phyloP scores from a whole-genome alignment of 2,797 vertebrate species.

The Ambastaia sidthimunki region DNA sequence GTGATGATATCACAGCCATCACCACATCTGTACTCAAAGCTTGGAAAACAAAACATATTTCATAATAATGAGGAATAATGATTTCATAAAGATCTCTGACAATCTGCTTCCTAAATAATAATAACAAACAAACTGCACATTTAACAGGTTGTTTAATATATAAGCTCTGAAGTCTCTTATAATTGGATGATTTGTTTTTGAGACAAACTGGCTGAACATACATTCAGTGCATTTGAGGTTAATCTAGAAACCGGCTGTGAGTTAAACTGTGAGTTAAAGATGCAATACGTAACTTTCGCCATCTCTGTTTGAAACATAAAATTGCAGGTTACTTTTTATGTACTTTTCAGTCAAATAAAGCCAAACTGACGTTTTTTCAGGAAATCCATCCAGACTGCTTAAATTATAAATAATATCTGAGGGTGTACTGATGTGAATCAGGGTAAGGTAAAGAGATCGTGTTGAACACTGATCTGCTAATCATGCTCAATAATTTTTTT shows the following conservation, averaged over 20 bases:
- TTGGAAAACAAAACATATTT: constrained; percentile 18
- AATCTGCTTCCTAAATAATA: background rate
- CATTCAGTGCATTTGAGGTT: background rate
- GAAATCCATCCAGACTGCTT: too few relatives aligned
- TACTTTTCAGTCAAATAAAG: too few relatives aligned
- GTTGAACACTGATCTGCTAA: too few relatives aligned
- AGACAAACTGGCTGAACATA: constrained; percentile 17
- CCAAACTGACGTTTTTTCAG: too few relatives aligned
- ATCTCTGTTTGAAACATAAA: too few relatives aligned
- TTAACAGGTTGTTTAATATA: constrained; percentile 12
- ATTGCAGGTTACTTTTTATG: too few relatives aligned
- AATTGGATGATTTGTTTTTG: constrained; percentile 9
- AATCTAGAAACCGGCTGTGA: background rate
- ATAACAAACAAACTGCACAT: background rate
- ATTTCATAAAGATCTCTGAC: constrained; percentile 35
- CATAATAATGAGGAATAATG: constrained; percentile 36
- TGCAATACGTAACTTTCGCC: background rate
- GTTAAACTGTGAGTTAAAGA: constrained; percentile 4
- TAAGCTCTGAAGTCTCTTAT: background rate
- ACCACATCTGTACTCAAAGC: constrained; percentile 4
- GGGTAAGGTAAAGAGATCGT: too few relatives aligned
- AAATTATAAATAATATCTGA: too few relatives aligned
- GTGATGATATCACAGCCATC: constrained; percentile 33
- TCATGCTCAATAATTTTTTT: too few relatives aligned
- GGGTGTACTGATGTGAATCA: too few relatives aligned